Evolutionary conservation across 2,888 invertebrate genomes (phyloP).

Genomic region (Cheilosia scutellata): DNA sequence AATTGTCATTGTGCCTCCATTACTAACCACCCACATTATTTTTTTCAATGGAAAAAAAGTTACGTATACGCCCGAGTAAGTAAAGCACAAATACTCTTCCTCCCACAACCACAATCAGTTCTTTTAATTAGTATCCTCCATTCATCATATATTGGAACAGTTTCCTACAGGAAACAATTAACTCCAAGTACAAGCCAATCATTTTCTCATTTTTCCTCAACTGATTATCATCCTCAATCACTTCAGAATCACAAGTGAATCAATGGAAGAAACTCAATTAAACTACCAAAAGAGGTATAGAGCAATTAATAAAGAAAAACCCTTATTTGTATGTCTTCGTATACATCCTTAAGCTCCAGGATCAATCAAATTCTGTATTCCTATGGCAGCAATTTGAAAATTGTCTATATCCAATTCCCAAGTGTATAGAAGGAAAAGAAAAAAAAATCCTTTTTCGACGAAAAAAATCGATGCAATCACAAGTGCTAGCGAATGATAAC

Average conservation of each 20-base stretch:
- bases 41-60: not conserved
- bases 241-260: slow-evolving; percentile 27
- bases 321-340: slow-evolving; percentile 14
- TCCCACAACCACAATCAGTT: slow-evolving; percentile 15
- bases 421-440: not conserved
- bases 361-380: slow-evolving; percentile 51
- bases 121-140: slow-evolving; percentile 20
- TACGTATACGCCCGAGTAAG: slow-evolving; percentile 48
- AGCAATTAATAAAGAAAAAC: slow-evolving; percentile 56
- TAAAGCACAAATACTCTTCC: not conserved
- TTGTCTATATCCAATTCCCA: slow-evolving; percentile 14
- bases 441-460: slow-evolving; percentile 10
- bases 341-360: slow-evolving; percentile 5
- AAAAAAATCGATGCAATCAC: slow-evolving; percentile 50
- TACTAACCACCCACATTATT: too few species aligned
- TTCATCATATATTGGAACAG: not conserved
- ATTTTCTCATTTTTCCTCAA: slow-evolving; percentile 32
- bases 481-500: slow-evolving; percentile 41
- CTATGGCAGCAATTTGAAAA: slow-evolving; percentile 21
- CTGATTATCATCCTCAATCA: slow-evolving; percentile 51
- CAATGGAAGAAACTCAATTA: slow-evolving; percentile 59
- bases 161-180: slow-evolving; percentile 25
- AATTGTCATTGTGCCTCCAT: too few species aligned
- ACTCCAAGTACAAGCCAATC: slow-evolving; percentile 16
- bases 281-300: slow-evolving; percentile 39